Evolutionary conservation across 2,888 invertebrate genomes (phyloP).

Genomic region (Limnephilus marmoratus): DNA sequence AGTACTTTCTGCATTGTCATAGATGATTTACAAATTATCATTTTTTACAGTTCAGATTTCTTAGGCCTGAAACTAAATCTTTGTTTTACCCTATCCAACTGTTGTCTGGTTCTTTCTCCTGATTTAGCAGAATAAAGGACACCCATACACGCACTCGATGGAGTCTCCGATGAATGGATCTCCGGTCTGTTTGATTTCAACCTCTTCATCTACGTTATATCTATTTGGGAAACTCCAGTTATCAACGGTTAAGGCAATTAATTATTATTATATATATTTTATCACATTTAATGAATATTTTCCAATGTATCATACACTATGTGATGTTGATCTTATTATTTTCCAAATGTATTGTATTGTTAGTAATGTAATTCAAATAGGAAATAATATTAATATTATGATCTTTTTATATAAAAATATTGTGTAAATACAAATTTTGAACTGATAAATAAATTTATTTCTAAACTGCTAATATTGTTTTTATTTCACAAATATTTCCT

Average conservation of each 20-base stretch:
- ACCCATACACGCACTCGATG: not conserved
- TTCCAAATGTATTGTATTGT: slow-evolving; percentile 61
- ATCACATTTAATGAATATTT: slow-evolving; percentile 37
- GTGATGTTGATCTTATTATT: slow-evolving; percentile 58
- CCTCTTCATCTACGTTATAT: not conserved
- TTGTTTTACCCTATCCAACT: not conserved
- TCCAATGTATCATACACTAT: slow-evolving; percentile 54
- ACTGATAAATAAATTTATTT: slow-evolving; percentile 76
- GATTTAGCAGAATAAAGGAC: not conserved
- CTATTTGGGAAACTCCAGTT: slow-evolving; percentile 10
- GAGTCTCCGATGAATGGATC: not conserved
- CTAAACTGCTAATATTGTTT: slow-evolving; percentile 59
- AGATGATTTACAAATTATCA: slow-evolving; percentile 49
- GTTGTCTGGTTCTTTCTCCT: not conserved
- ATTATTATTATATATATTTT: slow-evolving; percentile 32
- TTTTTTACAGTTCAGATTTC: not conserved
- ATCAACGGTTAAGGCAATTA: slow-evolving; percentile 36
- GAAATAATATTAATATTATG: slow-evolving; percentile 64
- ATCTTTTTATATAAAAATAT: slow-evolving; percentile 65
- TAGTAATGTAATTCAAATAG: slow-evolving; percentile 64
- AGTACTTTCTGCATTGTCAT: slow-evolving; percentile 51
- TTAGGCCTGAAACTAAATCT: not conserved
- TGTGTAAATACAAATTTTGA: slow-evolving; percentile 79
- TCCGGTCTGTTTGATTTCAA: not conserved
- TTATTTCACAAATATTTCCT: slow-evolving; percentile 31